Base-by-base conservation (phyloP, 1,140 invertebrate genomes). In the Nilaparvata lugens region DNA sequence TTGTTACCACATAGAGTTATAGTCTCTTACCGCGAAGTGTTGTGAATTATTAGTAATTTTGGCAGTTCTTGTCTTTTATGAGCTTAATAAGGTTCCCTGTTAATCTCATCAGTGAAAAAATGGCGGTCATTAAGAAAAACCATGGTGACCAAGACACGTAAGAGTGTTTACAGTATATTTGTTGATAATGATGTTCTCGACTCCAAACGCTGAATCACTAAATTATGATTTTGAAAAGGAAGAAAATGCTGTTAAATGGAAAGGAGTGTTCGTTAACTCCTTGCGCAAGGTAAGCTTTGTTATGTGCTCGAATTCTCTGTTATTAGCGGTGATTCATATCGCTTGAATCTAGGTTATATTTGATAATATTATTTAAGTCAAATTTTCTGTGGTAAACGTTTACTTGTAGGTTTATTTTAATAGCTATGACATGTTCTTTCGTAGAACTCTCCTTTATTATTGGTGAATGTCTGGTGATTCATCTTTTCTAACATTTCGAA, bases 201-300 rank as follows among this genome's bases (percentile, higher is more conserved):
- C 76, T 67, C 73, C 75, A 61, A 71, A 73, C 60, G 74, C 78
- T 69, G 82, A 85, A 75, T 79, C 79, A 69, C 81, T 81, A 70
- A 83, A 83, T 71, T 93, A 92, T 77, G 88, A 93, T 77, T 93
- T 94, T 74, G 83, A 85, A 70, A 89, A 88, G 71, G 86, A 87
- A 68, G 91, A 93, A 73, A 94, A 93, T 76, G 81, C 82, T 64
- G 80, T 81, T 64, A 92, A 93, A 81, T 96, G 92, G 92, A 89
- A 86, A 72, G 88, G 89, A 65, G 79, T 95, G 40, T 90, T 95
- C 76, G 83, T 89, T 69, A 83, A 83, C 69, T 85, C 87, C 42
- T 75, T 90, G 66, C 81, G 82, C 67, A 89, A 88, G 83, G 86
- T 87, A 75, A 71, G 67, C 67, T 45, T 43, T 58, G 24, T 7